Evolutionary conservation across 2,113 vertebrate genomes (phyloP).

Genomic region (Pseudorectes ferrugineus): DNA sequence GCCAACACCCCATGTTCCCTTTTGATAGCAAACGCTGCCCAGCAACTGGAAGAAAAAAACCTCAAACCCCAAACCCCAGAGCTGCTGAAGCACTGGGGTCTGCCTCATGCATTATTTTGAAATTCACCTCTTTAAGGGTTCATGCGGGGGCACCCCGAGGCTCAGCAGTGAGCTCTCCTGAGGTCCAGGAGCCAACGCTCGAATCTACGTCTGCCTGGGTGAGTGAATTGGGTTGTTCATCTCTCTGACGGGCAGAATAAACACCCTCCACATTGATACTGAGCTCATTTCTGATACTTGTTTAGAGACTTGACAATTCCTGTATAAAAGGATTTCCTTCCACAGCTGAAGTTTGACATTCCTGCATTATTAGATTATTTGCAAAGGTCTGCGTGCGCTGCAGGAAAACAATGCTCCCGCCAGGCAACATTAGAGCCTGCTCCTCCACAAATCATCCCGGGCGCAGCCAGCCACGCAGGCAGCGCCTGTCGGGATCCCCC

Average conservation of each 20-base stretch:
- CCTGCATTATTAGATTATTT: conserved; percentile 21
- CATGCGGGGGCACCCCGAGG: rapidly evolving
- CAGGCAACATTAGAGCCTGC: neutral
- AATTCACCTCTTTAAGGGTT: neutral
- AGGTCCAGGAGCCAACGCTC: neutral
- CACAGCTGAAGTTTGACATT: conserved; percentile 18
- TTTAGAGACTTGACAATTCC: conserved; percentile 27
- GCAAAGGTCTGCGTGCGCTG: neutral
- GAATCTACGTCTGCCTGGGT: neutral
- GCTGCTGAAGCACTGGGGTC: neutral
- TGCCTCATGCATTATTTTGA: neutral
- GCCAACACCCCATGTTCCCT: neutral
- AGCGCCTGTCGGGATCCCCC: neutral
- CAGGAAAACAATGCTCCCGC: conserved; percentile 14
- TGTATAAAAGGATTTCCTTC: conserved; percentile 43
- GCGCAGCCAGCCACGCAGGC: neutral
- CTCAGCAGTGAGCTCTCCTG: neutral
- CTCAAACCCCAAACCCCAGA: too few species aligned
- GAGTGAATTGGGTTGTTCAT: conserved; percentile 9
- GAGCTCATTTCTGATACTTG: conserved; percentile 13
- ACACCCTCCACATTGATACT: neutral
- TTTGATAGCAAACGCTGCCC: neutral
- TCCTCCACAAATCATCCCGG: neutral
- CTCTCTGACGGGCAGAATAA: conserved; percentile 30
- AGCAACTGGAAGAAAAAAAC: neutral